A percentile compares a stretch with the other conserved stretches of the same genome.
These are phyloP conservation scores for Prosopocoilus inquinatus DNA, from an alignment of 2,888 invertebrate genomes.

Conservation along the genomic window DNA sequence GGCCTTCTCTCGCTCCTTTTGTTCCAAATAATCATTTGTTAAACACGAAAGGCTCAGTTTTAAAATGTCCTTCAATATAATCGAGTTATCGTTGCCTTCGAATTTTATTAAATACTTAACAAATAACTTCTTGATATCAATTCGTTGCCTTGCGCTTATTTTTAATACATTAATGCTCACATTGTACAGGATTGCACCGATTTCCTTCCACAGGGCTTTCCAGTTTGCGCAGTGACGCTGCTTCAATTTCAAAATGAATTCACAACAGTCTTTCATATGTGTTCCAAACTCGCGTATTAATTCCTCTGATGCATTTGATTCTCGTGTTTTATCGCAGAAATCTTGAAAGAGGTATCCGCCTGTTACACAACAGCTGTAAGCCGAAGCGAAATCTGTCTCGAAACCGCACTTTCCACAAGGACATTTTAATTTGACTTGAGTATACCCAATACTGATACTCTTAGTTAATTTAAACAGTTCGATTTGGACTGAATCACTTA, in stretches of 20 bases:
- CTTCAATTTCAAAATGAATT: background rate
- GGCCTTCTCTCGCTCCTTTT: conserved; percentile 21
- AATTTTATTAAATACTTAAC: conserved; percentile 18
- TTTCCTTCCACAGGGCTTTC: conserved; percentile 5
- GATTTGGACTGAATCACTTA: too few relatives aligned
- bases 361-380: background rate
- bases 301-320: background rate
- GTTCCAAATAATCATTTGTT: conserved; percentile 20
- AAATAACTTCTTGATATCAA: conserved; percentile 6
- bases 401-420: conserved; percentile 1
- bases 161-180: background rate
- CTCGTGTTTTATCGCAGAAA: background rate
- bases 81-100: conserved; percentile 16
- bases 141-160: background rate
- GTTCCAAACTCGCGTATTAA: background rate
- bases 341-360: conserved; percentile 4
- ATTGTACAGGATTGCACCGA: conserved; percentile 8
- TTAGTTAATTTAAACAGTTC: too few relatives aligned
- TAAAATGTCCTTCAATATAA: conserved; percentile 16
- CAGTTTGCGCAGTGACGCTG: conserved; percentile 1
- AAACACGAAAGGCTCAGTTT: conserved; percentile 18
- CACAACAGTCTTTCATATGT: background rate
- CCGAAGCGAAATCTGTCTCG: background rate
- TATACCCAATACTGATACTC: too few relatives aligned
- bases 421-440: too few relatives aligned